Evolutionary conservation across 2,797 vertebrate genomes (phyloP).

Genomic region (Rhodeus uyekii): DNA sequence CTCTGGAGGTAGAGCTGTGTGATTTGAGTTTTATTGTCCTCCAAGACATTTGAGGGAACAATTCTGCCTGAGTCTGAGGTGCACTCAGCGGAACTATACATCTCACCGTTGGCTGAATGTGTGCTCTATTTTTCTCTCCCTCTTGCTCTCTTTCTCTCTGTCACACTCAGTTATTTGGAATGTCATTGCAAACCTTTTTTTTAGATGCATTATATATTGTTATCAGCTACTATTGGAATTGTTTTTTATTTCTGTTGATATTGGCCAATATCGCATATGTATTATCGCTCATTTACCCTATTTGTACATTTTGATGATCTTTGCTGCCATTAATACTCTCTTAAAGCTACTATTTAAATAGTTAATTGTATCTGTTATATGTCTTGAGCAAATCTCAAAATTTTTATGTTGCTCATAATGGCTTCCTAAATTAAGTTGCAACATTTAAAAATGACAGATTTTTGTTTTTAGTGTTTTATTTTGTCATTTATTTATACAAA

Average conservation of each 20-base stretch:
- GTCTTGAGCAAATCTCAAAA: background rate
- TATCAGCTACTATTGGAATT: background rate
- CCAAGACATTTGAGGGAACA: slow-evolving; percentile 54
- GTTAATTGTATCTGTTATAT: background rate
- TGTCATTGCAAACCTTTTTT: background rate
- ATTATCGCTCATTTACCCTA: background rate
- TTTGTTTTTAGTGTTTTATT: background rate
- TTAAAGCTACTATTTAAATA: background rate
- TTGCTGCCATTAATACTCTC: background rate
- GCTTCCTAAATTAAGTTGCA: background rate
- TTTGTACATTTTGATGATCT: background rate
- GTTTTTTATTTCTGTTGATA: background rate
- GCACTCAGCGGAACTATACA: slow-evolving; percentile 21
- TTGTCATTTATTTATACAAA: background rate
- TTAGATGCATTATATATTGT: background rate
- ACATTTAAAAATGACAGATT: background rate
- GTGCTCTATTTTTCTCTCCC: background rate
- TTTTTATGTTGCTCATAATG: background rate
- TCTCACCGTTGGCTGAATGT: slow-evolving; percentile 12
- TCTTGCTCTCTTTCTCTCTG: background rate
- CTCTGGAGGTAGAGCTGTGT: slow-evolving; percentile 56
- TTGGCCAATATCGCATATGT: background rate
- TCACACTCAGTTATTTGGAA: background rate
- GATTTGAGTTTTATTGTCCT: slow-evolving; percentile 62
- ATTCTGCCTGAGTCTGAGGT: slow-evolving; percentile 36